A percentile compares a stretch with the other conserved stretches of the same genome.
Evolutionary conservation across 2,113 vertebrate species (phyloP).

Genomic region (Melanotaenia duboulayi): DNA sequence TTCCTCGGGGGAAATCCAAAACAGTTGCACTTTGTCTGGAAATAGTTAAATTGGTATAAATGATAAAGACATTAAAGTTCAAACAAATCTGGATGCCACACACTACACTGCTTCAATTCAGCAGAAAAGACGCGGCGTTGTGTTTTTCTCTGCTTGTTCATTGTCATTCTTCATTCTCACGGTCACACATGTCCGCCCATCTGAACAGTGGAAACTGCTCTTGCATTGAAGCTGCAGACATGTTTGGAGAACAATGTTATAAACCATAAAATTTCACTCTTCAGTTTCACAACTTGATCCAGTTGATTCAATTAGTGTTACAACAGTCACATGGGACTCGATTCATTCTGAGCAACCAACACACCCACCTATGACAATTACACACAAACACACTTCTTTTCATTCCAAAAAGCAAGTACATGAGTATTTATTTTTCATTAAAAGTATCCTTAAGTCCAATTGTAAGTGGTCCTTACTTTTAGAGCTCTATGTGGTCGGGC

Average conservation of each 20-base stretch:
- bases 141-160: constrained; percentile 26
- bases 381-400: neutral
- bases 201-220: constrained; percentile 7
- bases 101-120: constrained; percentile 19
- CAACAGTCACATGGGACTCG: constrained; percentile 20
- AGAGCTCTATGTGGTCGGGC: too few species aligned
- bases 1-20: constrained; percentile 19
- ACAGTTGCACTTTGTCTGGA: constrained; percentile 42
- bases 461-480: too few species aligned
- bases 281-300: constrained; percentile 17
- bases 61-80: constrained; percentile 45
- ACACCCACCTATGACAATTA: neutral
- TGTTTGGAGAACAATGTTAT: constrained; percentile 24
- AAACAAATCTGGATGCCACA: constrained; percentile 47
- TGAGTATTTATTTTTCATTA: too few species aligned
- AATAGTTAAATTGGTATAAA: constrained; percentile 62
- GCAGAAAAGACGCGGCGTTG: constrained; percentile 35
- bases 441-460: too few species aligned
- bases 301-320: constrained; percentile 53
- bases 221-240: neutral
- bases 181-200: constrained; percentile 18
- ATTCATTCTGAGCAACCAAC: neutral
- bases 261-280: constrained; percentile 37
- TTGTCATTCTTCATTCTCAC: constrained; percentile 36
- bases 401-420: neutral